phyloP scores from a whole-genome alignment of 1,140 invertebrate species.

The Hycleus cichorii region DNA sequence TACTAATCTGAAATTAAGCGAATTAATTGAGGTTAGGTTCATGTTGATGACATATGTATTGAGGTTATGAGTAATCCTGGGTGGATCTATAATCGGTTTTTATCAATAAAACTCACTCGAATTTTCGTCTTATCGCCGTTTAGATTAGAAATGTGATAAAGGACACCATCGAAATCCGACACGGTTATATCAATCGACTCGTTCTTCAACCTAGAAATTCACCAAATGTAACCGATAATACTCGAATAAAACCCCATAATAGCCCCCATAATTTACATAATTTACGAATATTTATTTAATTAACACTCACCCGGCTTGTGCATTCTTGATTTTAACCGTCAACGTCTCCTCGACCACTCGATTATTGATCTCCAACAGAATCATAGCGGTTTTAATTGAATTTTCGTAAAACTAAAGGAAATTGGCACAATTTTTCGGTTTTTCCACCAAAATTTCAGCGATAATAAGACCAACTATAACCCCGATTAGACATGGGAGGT shows the following conservation, averaged over 20 bases:
- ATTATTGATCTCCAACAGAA: conserved; percentile 98
- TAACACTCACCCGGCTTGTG: conserved; percentile 78
- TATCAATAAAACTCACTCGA: conserved; percentile 60
- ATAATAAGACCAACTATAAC: no score
- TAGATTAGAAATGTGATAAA: conserved; percentile 97
- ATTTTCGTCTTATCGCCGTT: conserved; percentile 95
- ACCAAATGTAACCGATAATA: conserved; percentile 9
- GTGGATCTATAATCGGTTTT: background rate
- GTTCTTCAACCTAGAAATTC: conserved; percentile 66
- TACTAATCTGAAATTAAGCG: conserved; percentile 72
- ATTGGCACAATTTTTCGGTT: no score
- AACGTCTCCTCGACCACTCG: conserved; percentile 95
- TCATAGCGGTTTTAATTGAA: conserved; percentile 61
- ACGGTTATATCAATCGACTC: conserved; percentile 91
- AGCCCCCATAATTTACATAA: background rate
- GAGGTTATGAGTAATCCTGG: background rate
- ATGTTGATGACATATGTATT: background rate
- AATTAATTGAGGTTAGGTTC: background rate
- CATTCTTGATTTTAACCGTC: conserved; percentile 91
- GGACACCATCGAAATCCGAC: conserved; percentile 97
- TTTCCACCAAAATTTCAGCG: no score
- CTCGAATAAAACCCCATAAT: background rate
- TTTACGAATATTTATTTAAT: background rate
- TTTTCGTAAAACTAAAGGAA: no score
- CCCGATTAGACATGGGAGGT: no score